Evolutionary conservation across 2,888 invertebrate genomes (phyloP).

Genomic region (Athalia cordata): DNA sequence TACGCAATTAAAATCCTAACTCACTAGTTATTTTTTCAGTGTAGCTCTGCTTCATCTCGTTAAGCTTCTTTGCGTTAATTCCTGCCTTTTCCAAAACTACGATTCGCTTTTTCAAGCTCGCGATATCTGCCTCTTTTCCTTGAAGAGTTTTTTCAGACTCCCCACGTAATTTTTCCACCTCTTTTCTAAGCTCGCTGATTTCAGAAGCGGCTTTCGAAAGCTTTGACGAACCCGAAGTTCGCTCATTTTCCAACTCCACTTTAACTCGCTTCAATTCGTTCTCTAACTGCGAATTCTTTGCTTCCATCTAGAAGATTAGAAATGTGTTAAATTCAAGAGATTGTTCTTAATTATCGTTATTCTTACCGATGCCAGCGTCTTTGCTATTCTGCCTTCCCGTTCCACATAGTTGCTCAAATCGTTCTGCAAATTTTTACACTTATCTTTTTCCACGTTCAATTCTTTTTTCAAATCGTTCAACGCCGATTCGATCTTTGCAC

Average conservation of each 20-base stretch:
- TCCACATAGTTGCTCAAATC: conserved; percentile 70
- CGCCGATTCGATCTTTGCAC: conserved; percentile 78
- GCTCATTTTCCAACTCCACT: conserved; percentile 76
- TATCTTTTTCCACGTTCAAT: conserved; percentile 77
- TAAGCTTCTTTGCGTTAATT: conserved; percentile 79
- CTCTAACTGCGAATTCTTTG: conserved; percentile 75
- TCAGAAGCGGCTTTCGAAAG: conserved; percentile 75
- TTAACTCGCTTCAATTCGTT: conserved; percentile 78
- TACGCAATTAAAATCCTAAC: conserved; percentile 45
- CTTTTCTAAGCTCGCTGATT: conserved; percentile 76
- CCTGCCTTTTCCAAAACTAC: conserved; percentile 80
- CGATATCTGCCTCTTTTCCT: conserved; percentile 86
- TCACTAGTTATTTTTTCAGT: conserved; percentile 82
- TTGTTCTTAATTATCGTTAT: background rate
- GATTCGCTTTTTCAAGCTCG: conserved; percentile 84
- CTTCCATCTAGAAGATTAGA: conserved; percentile 75
- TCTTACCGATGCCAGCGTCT: conserved; percentile 65
- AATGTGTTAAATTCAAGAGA: conserved; percentile 35
- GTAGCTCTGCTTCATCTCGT: conserved; percentile 81
- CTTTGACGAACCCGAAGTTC: conserved; percentile 72
- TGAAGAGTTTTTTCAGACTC: conserved; percentile 85
- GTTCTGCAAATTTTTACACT: conserved; percentile 78
- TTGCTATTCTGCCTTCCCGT: conserved; percentile 65
- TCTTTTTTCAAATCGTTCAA: conserved; percentile 79
- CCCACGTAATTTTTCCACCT: conserved; percentile 80